phyloP scores from a whole-genome alignment of 2,888 invertebrate genomes.

The Disparrhopalites patrizii region DNA sequence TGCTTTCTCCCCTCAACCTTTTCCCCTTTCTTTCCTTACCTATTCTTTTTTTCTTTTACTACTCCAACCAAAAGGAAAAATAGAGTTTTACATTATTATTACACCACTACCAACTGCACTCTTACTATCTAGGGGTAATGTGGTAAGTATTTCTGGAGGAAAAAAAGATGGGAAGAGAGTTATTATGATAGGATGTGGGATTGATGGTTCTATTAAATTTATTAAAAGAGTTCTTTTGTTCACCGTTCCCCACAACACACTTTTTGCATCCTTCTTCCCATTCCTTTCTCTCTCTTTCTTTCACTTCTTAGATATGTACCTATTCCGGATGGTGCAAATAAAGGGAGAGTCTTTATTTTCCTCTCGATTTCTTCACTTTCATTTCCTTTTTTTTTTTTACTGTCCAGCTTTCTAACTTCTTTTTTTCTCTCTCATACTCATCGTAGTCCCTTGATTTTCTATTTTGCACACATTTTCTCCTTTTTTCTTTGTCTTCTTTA shows the following conservation, averaged over 20 bases:
- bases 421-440: too few relatives aligned
- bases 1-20: neutral
- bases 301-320: too few relatives aligned
- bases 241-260: neutral
- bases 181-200: constrained; percentile 20
- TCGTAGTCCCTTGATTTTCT: too few relatives aligned
- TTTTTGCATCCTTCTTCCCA: neutral
- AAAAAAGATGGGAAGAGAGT: neutral
- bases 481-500: neutral
- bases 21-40: too few relatives aligned
- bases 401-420: too few relatives aligned
- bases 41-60: too few relatives aligned
- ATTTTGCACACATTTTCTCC: neutral
- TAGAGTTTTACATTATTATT: neutral
- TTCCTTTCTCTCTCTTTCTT: constrained; percentile 1
- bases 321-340: too few relatives aligned
- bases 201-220: constrained; percentile 23
- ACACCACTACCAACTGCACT: neutral
- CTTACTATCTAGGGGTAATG: neutral
- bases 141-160: neutral
- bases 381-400: too few relatives aligned
- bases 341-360: too few relatives aligned
- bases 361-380: too few relatives aligned
- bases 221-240: constrained; percentile 22
- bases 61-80: too few relatives aligned